A percentile compares a stretch with the other conserved stretches of the same genome.
Conservation (phyloP, 2,113 vertebrate species). For the Pygoscelis adeliae region DNA sequence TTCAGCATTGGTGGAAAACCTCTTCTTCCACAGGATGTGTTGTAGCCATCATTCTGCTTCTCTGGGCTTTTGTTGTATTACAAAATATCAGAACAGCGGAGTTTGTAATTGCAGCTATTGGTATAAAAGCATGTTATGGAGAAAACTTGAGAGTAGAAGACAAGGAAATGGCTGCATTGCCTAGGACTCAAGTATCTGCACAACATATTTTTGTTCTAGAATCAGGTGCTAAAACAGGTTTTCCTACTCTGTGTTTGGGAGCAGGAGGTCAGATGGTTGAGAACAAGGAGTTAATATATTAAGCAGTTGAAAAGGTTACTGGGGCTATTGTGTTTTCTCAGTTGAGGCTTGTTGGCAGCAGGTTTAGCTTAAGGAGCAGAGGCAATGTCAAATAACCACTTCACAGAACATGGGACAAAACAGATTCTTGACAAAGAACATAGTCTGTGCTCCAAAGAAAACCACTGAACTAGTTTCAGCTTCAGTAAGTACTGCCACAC, state of each 20-base stretch:
- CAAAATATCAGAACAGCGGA: background rate
- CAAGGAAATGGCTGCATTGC: background rate
- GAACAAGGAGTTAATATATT: background rate
- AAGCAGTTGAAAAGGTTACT: background rate
- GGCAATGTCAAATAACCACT: background rate
- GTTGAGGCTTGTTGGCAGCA: slow-evolving; percentile 1
- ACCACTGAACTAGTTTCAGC: background rate
- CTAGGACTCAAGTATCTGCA: background rate
- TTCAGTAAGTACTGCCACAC: background rate
- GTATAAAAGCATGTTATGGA: background rate
- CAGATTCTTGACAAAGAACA: background rate
- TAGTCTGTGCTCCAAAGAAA: background rate
- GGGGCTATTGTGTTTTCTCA: background rate
- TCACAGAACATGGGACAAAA: background rate
- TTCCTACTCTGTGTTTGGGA: background rate
- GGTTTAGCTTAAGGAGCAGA: slow-evolving; percentile 15
- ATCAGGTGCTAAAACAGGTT: background rate
- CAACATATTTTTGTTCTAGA: background rate
- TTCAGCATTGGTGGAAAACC: background rate
- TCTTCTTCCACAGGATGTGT: background rate
- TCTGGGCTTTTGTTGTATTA: background rate
- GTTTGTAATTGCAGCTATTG: background rate
- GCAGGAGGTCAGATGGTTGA: background rate
- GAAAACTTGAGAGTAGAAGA: background rate
- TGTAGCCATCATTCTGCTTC: background rate